phyloP scores from a whole-genome alignment of 2,797 vertebrate genomes.

The Basileuterus tristriatus region DNA sequence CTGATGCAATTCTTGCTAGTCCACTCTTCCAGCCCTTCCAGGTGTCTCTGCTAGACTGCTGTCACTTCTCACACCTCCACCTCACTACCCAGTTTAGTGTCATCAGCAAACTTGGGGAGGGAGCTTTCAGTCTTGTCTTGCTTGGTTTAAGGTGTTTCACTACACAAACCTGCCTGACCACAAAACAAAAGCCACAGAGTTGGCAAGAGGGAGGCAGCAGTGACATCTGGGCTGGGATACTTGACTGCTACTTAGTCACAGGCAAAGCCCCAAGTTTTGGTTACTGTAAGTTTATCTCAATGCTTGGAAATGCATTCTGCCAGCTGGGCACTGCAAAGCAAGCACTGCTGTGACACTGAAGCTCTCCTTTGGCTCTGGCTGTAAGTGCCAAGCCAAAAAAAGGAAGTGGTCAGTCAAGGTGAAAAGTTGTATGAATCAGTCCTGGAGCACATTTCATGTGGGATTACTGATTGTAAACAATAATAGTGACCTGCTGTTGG shows the following conservation, averaged over 20 bases:
- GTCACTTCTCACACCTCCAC: background rate
- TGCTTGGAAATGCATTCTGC: background rate
- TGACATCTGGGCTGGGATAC: background rate
- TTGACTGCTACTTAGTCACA: background rate
- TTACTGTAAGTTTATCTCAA: background rate
- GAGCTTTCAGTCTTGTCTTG: background rate
- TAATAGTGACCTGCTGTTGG: background rate
- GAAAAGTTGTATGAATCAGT: conserved; percentile 18
- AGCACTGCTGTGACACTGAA: background rate
- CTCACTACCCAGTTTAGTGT: background rate
- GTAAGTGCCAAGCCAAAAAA: background rate
- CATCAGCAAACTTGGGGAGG: background rate
- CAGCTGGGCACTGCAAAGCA: background rate
- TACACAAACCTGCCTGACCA: background rate
- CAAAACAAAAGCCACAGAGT: background rate
- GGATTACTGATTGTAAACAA: background rate
- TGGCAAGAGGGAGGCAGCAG: background rate
- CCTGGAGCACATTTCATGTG: background rate
- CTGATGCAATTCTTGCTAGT: background rate
- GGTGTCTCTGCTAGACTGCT: background rate
- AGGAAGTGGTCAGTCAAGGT: background rate
- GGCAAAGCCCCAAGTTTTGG: background rate
- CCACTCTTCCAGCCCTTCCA: background rate
- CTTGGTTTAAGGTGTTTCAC: background rate
- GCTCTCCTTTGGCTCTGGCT: background rate